A percentile compares a stretch with the other conserved stretches of the same genome.
phyloP scores from a whole-genome alignment of 1,140 invertebrate species.

The Drosophila ananassae region DNA sequence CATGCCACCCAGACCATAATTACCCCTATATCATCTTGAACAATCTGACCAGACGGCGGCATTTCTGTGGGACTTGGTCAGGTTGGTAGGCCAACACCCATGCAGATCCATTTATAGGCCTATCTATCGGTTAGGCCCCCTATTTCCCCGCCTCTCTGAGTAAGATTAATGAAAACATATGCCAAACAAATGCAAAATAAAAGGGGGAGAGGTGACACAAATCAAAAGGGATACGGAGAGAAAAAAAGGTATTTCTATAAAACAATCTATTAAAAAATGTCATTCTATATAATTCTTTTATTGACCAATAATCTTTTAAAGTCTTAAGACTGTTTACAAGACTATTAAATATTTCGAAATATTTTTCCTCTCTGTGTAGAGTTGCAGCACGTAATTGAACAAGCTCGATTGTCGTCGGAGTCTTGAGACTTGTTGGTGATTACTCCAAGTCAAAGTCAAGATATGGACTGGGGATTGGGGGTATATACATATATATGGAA shows the following conservation, averaged over 20 bases:
- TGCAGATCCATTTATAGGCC: constrained; percentile 35
- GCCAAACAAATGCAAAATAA: constrained; percentile 72
- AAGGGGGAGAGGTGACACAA: constrained; percentile 50
- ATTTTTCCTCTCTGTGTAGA: constrained; percentile 3
- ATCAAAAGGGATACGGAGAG: constrained; percentile 22
- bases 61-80: constrained; percentile 6
- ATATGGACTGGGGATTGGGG: constrained; percentile 15
- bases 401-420: constrained; percentile 47
- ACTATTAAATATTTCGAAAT: no score
- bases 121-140: constrained; percentile 18
- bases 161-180: constrained; percentile 80
- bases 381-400: constrained; percentile 55
- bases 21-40: constrained; percentile 63
- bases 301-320: no score
- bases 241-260: not conserved
- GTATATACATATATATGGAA: not conserved
- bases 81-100: constrained; percentile 19
- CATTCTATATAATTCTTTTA: not conserved
- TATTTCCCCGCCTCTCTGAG: constrained; percentile 16
- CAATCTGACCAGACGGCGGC: constrained; percentile 35
- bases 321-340: no score
- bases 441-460: constrained; percentile 61
- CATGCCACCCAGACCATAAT: constrained; percentile 65
- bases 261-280: not conserved
- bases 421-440: constrained; percentile 51